These are phyloP conservation scores for Cephus rjabovi DNA, from an alignment of 2,888 invertebrate species.

Conservation along the genomic window DNA sequence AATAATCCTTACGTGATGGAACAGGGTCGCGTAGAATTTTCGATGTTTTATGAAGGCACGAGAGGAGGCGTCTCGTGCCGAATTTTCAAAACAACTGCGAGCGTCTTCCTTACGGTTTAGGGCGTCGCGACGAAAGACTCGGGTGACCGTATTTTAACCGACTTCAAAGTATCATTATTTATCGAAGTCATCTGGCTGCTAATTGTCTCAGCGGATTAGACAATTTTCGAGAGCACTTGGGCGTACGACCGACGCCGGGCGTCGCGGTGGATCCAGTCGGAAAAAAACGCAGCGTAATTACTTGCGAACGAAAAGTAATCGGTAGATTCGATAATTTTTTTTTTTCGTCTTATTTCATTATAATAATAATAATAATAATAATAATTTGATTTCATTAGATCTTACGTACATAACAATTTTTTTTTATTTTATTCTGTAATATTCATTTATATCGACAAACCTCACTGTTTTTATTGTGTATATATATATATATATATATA, in stretches of 20 bases:
- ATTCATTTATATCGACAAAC: neutral
- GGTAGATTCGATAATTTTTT: too few species aligned
- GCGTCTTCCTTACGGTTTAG: neutral
- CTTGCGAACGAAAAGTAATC: too few species aligned
- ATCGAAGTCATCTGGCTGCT: neutral
- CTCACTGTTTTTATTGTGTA: neutral
- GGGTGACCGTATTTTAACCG: neutral
- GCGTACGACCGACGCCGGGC: neutral
- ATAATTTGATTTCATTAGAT: neutral
- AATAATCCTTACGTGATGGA: constrained; percentile 22
- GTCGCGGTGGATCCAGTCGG: neutral
- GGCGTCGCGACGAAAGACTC: neutral
- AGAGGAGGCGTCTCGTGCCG: neutral
- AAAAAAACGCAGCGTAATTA: too few species aligned
- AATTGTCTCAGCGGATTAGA: neutral
- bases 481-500: too few species aligned
- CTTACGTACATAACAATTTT: neutral
- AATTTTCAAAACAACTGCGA: neutral
- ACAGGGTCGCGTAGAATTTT: constrained; percentile 9
- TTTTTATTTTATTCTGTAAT: neutral
- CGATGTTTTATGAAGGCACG: neutral
- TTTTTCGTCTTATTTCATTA: too few species aligned
- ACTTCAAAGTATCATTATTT: neutral
- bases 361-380: neutral
- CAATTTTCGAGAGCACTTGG: too few species aligned